These are phyloP conservation scores for Falcunculus frontatus DNA, from an alignment of 2,113 vertebrate species.

Conservation along the genomic window DNA sequence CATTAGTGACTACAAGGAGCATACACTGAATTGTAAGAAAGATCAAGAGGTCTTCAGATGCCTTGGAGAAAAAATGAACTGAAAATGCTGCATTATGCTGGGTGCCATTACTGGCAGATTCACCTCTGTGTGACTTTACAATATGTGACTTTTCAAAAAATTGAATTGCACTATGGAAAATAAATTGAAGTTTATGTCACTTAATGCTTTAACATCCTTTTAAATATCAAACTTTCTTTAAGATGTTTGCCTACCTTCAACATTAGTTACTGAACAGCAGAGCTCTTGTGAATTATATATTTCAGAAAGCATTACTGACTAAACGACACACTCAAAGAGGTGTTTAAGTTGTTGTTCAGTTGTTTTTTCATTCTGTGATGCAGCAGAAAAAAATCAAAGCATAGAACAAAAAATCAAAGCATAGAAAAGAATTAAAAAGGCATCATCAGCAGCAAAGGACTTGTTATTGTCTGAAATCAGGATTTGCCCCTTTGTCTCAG, in stretches of 20 bases:
- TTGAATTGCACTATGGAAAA: background rate
- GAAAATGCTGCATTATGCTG: background rate
- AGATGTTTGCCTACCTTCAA: background rate
- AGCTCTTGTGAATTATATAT: background rate
- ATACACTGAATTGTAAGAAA: background rate
- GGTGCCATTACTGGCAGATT: background rate
- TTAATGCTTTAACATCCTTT: background rate
- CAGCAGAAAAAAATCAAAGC: background rate
- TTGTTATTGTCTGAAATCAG: background rate
- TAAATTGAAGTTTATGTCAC: background rate
- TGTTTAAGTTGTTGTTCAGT: background rate
- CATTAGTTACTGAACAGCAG: background rate
- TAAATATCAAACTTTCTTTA: background rate
- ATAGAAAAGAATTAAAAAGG: background rate
- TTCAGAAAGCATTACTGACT: background rate
- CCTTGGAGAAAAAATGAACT: background rate
- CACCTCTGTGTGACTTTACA: background rate
- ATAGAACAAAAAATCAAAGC: background rate
- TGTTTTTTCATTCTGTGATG: background rate
- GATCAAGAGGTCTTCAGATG: background rate
- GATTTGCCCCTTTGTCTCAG: background rate
- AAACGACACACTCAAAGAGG: background rate
- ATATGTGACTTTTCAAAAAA: background rate
- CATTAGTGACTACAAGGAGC: background rate
- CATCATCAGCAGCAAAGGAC: background rate